phyloP scores from a whole-genome alignment of 2,797 vertebrate genomes.

The Tolypeutes matacus region DNA sequence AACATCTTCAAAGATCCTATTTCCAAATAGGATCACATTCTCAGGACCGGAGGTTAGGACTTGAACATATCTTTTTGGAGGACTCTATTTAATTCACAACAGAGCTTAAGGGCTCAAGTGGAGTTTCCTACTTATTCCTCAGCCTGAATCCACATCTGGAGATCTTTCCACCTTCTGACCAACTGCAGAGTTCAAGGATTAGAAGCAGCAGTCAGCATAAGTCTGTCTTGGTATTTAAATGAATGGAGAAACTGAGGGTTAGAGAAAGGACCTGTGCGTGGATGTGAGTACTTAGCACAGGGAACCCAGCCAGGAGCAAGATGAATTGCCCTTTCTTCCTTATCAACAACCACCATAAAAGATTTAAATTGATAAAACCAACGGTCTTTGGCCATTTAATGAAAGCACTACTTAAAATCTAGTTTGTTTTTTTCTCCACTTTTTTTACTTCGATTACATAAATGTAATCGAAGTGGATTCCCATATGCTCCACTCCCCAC shows the following conservation, averaged over 20 bases:
- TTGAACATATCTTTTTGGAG: too few relatives aligned
- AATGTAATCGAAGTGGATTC: too few relatives aligned
- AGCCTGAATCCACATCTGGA: not conserved
- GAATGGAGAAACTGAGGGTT: not conserved
- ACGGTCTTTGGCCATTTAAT: not conserved
- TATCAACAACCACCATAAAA: not conserved
- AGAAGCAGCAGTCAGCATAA: not conserved
- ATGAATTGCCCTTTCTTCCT: not conserved
- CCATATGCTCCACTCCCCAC: too few relatives aligned
- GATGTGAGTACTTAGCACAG: accelerated
- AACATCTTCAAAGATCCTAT: too few relatives aligned
- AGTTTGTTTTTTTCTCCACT: too few relatives aligned
- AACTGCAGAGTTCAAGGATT: not conserved
- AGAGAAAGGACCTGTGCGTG: accelerated
- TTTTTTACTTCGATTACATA: too few relatives aligned
- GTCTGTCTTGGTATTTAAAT: too few relatives aligned
- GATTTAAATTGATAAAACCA: not conserved
- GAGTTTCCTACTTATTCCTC: not conserved
- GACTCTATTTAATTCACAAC: too few relatives aligned
- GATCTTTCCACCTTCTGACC: not conserved
- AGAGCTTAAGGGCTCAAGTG: too few relatives aligned
- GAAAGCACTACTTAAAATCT: not conserved
- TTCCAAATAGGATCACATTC: too few relatives aligned
- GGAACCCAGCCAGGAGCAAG: not conserved
- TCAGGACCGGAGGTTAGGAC: too few relatives aligned